Evolutionary conservation across 2,113 vertebrate genomes (phyloP).

Genomic region (Mesitornis unicolor): DNA sequence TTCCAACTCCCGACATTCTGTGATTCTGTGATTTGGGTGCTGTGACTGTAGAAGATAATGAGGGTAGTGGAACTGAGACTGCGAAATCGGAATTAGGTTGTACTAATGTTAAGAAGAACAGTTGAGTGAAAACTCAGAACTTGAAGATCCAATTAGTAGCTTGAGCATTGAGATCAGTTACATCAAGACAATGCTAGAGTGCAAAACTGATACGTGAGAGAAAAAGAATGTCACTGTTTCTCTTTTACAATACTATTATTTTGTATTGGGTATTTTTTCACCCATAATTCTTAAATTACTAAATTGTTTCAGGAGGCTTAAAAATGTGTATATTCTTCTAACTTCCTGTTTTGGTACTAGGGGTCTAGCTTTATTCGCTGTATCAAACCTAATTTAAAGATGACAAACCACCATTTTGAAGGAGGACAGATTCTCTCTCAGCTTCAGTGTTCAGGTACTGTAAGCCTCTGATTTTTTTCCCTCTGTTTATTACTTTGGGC

Average conservation of each 20-base stretch:
- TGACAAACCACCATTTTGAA: slow-evolving; percentile 95
- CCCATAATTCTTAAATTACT: background rate
- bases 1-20: no score
- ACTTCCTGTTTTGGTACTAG: slow-evolving; percentile 67
- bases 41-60: background rate
- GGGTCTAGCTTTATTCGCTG: slow-evolving; percentile 97
- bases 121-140: background rate
- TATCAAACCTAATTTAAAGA: slow-evolving; percentile 98
- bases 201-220: background rate
- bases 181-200: background rate
- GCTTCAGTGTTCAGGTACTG: slow-evolving; percentile 94
- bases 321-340: background rate
- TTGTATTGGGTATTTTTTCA: background rate
- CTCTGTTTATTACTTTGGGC: background rate
- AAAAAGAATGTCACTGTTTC: background rate
- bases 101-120: background rate
- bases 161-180: background rate
- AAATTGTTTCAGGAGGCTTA: background rate
- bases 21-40: background rate
- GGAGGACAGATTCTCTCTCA: slow-evolving; percentile 96
- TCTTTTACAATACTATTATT: background rate
- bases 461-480: background rate
- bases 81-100: background rate
- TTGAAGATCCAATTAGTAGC: background rate
- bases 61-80: background rate